Conservation (phyloP, 2,113 vertebrate genomes). For the Platycercus adscitus region DNA sequence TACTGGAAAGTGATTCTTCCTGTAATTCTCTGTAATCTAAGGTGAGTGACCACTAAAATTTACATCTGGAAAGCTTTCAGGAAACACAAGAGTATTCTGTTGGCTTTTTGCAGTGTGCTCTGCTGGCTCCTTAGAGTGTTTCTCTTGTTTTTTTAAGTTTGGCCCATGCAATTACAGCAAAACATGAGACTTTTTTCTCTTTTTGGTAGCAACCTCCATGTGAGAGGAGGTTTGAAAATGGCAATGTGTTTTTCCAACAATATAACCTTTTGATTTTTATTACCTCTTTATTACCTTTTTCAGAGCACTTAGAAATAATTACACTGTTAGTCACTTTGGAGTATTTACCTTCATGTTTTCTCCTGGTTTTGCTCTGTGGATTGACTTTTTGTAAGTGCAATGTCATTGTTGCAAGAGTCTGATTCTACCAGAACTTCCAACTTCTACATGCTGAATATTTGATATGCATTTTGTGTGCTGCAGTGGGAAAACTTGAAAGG, state of each 20-base stretch:
- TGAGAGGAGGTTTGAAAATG: background rate
- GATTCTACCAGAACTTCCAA: background rate
- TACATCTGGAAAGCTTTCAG: slow-evolving; percentile 10
- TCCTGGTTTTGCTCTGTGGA: background rate
- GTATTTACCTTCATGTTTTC: background rate
- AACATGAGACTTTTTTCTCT: background rate
- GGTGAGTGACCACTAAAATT: background rate
- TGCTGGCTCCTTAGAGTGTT: background rate
- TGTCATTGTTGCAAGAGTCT: background rate
- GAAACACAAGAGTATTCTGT: background rate
- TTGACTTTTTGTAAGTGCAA: background rate
- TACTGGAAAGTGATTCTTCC: background rate
- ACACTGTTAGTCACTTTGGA: background rate
- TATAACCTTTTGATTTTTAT: background rate
- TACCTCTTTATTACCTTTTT: background rate
- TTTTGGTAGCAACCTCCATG: background rate
- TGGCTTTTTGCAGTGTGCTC: background rate
- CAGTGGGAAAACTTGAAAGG: background rate
- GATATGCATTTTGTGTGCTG: background rate
- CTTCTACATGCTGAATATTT: background rate
- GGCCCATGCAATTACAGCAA: background rate
- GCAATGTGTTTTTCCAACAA: background rate
- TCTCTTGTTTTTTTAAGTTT: background rate
- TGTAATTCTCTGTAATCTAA: background rate
- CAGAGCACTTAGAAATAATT: background rate